phyloP scores from a whole-genome alignment of 2,888 invertebrate genomes.

The Nipponacmea schrenckii region DNA sequence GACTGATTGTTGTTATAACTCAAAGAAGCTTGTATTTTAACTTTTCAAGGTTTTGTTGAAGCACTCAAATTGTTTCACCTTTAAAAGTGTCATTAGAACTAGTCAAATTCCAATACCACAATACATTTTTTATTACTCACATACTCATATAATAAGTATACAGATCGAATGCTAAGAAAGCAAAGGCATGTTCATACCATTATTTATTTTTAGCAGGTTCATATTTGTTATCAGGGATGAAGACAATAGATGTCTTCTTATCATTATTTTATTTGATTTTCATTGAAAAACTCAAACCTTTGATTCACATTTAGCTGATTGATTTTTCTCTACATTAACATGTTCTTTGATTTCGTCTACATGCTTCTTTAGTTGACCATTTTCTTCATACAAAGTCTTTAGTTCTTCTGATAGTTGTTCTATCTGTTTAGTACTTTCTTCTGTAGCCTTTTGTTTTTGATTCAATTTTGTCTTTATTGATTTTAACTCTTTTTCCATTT shows the following conservation, averaged over 20 bases:
- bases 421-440: conserved; percentile 27
- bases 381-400: conserved; percentile 6
- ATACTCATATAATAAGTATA: background rate
- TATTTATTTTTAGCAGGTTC: no score
- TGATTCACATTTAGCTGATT: no score
- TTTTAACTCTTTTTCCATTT: conserved; percentile 55
- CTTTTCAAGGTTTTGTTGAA: no score
- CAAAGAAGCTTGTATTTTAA: no score
- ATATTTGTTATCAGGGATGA: no score
- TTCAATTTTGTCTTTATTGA: conserved; percentile 36
- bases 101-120: background rate
- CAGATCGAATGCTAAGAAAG: no score
- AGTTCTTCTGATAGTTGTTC: conserved; percentile 19
- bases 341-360: conserved; percentile 7
- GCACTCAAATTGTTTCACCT: no score
- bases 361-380: background rate
- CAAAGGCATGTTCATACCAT: no score
- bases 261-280: no score
- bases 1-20: no score
- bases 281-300: no score
- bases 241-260: no score
- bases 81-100: conserved; percentile 9
- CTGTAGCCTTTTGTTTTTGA: conserved; percentile 30
- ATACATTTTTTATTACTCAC: background rate
- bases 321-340: background rate